Evolutionary conservation across 2,888 invertebrate species (phyloP), one percentile per base, ranked within the genome.

Genomic region (Schrankia costaestrigalis): DNA sequence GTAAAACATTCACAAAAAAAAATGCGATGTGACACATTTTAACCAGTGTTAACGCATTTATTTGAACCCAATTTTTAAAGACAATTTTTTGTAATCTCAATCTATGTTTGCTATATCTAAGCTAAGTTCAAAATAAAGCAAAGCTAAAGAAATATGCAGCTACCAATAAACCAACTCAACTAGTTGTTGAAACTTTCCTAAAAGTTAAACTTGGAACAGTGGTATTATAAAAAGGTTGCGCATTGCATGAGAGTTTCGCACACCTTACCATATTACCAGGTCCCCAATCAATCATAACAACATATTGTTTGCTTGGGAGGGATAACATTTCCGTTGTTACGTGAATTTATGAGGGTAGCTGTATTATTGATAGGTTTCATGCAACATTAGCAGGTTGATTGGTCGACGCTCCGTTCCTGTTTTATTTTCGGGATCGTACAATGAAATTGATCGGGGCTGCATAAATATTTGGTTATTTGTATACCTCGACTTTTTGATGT

Each of bases 341-440:
- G 66, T 63, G 57, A 59, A 71, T 71, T 69, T 73, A 74, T 73
- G 68, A 70, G 62, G 68, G 71, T 65, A 54, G 44, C 49, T 11
- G 39, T 63, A 66, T 69, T 73, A 73, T 72, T 73, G 73, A 73
- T 73, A 71, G 70, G 68, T 63, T 69, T 65, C 63, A 70, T 72
- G 70, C 64, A 64, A 75, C 71, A 79, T 78, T 81, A 77, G 71
- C 63, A 42, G 41, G 56, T 56, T 61, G 71, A 71, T 70, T 70
- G 65, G 67, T 64, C 48, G 55, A 26, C 32, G 28, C 43, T 34
- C 26, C 14, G 38, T 31, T 41, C 41, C 26, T 34, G 34, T 54
- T 57, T 46, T 54, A 51, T 54, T 56, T 57, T 54, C 50, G 25
- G 45, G 41, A 31, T n/a, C n/a, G 11, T 9, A 35, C 15, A 35